Conservation (phyloP, 2,113 vertebrate genomes). For the Semnornis frantzii region DNA sequence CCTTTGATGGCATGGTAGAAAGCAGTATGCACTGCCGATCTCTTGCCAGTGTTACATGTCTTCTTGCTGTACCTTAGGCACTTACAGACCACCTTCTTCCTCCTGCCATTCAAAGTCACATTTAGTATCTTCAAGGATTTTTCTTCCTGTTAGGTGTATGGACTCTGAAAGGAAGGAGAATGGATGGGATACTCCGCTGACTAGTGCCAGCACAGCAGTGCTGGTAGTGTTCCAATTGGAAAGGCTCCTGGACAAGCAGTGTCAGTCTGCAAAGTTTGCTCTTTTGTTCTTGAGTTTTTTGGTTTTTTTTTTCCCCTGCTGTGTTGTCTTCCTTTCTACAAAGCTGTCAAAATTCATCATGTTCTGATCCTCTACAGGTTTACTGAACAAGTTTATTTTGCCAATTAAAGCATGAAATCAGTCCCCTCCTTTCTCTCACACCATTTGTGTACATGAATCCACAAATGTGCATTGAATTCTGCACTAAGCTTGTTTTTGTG, state of each 20-base stretch:
- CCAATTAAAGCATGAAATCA: not conserved
- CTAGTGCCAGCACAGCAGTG: not conserved
- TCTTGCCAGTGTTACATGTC: fast-evolving
- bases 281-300: not conserved
- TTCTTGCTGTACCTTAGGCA: fast-evolving
- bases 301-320: not conserved
- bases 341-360: not conserved
- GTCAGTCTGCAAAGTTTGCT: not conserved
- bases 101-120: not conserved
- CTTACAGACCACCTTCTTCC: fast-evolving
- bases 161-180: not conserved
- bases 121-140: not conserved
- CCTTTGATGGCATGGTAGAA: not conserved
- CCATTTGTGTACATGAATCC: not conserved
- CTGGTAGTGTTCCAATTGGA: not conserved
- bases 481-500: not conserved
- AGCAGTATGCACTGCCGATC: fast-evolving
- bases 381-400: not conserved
- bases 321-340: not conserved
- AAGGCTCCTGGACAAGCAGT: not conserved
- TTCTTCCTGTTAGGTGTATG: not conserved
- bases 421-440: fast-evolving
- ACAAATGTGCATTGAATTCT: not conserved
- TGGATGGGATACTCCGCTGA: not conserved
- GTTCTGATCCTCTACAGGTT: not conserved